phyloP scores from a whole-genome alignment of 1,140 invertebrate species.

The Helicoverpa zea region DNA sequence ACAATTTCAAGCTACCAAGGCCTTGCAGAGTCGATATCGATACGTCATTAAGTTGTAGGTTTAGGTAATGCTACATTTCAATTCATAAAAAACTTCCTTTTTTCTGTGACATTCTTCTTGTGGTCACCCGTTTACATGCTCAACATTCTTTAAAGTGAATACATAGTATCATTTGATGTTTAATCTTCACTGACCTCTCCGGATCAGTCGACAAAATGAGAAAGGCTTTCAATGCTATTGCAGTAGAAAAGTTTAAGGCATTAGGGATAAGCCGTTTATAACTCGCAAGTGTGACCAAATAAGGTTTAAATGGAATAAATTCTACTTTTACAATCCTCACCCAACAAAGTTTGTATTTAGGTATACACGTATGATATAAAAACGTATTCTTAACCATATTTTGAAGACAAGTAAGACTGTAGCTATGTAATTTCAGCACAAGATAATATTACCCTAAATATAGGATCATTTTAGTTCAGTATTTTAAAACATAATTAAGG shows the following conservation, averaged over 20 bases:
- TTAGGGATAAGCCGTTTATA: conserved; percentile 19
- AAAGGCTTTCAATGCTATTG: conserved; percentile 12
- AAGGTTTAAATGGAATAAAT: conserved; percentile 4
- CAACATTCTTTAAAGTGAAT: not conserved
- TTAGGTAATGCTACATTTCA: no score
- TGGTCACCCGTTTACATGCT: not conserved
- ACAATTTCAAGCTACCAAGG: no score
- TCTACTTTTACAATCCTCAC: not conserved
- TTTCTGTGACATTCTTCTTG: not conserved
- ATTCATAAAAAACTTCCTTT: no score
- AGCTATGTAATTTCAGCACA: no score
- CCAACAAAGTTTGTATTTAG: no score
- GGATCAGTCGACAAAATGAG: conserved; percentile 11
- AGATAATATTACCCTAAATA: no score
- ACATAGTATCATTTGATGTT: not conserved
- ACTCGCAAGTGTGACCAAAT: conserved; percentile 4
- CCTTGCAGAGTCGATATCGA: no score
- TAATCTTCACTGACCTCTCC: not conserved
- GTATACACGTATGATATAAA: no score
- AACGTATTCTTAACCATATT: no score
- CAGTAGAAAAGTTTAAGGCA: not conserved
- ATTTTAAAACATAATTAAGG: not conserved
- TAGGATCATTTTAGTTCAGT: no score
- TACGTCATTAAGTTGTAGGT: not conserved
- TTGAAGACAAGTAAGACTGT: no score